Percentiles rank a stretch among this genome's conserved stretches.
Conservation (phyloP, 1,140 invertebrate species). For the Drosophila pruinosa region DNA sequence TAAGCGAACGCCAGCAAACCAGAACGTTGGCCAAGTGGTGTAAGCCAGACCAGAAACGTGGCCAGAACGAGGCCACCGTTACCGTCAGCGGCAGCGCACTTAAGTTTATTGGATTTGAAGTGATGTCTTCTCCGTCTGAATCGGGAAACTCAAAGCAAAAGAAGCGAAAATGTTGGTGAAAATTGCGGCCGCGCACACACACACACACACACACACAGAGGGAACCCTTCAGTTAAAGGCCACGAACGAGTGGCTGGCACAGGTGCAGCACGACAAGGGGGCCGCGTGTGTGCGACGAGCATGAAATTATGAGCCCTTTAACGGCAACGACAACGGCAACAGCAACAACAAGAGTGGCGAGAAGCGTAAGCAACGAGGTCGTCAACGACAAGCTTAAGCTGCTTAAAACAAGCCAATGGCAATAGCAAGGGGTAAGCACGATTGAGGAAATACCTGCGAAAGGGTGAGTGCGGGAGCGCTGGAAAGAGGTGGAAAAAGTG, state of each 20-base stretch:
- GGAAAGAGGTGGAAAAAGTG: slow-evolving; percentile 41
- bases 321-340: slow-evolving; percentile 32
- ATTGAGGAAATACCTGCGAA: background rate
- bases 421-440: slow-evolving; percentile 20
- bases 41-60: background rate
- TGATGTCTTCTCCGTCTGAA: slow-evolving; percentile 33
- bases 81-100: slow-evolving; percentile 30
- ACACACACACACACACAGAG: slow-evolving; percentile 4
- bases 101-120: slow-evolving; percentile 74
- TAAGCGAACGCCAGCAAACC: slow-evolving; percentile 6
- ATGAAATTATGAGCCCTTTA: slow-evolving; percentile 76
- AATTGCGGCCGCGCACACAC: slow-evolving; percentile 46
- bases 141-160: slow-evolving; percentile 30
- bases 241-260: slow-evolving; percentile 32
- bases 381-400: slow-evolving; percentile 79
- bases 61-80: background rate
- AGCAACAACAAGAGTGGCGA: slow-evolving; percentile 14
- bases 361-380: slow-evolving; percentile 13
- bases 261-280: slow-evolving; percentile 3
- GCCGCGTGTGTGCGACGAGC: slow-evolving; percentile 62
- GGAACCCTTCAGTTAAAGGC: slow-evolving; percentile 36
- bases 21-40: background rate
- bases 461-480: too few relatives aligned
- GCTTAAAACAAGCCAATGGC: slow-evolving; percentile 73
- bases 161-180: slow-evolving; percentile 41